Percentiles rank a stretch among this genome's conserved stretches.
Conservation (phyloP, 2,888 invertebrate species). For the Ctena decussata region DNA sequence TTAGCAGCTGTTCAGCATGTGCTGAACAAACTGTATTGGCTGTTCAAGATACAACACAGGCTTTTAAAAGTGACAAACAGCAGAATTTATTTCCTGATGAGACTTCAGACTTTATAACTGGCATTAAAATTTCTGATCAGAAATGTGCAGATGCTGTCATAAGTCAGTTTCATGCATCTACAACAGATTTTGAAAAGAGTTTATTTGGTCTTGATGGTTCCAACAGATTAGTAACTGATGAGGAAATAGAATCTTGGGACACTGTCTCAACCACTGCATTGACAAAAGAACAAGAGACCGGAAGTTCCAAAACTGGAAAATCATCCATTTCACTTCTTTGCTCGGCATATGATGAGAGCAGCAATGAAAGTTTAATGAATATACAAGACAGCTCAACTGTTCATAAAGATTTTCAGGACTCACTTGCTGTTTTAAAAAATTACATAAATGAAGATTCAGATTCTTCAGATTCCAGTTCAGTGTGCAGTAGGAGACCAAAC, state of each 20-base stretch:
- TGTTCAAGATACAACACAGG: too few species aligned
- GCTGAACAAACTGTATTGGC: too few species aligned
- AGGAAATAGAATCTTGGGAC: background rate
- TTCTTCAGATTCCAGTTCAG: background rate
- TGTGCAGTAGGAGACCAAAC: background rate
- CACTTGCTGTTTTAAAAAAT: background rate
- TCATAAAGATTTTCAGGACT: background rate
- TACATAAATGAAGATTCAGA: background rate
- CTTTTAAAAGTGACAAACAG: too few species aligned
- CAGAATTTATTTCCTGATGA: too few species aligned
- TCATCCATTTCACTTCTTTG: background rate
- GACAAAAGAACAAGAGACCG: background rate
- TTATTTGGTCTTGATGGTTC: too few species aligned
- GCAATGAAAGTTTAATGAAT: background rate
- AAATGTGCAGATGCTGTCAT: too few species aligned
- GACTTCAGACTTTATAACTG: too few species aligned
- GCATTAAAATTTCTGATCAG: too few species aligned
- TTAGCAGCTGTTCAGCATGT: too few species aligned
- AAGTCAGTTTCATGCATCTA: too few species aligned
- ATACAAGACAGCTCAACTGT: background rate
- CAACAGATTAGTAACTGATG: background rate
- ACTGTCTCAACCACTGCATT: background rate
- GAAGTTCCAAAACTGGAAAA: background rate
- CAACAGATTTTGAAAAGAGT: too few species aligned
- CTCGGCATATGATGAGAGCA: slow-evolving; percentile 4